Conservation (phyloP, 2,797 vertebrate species). For the Cyclopterus lumpus region DNA sequence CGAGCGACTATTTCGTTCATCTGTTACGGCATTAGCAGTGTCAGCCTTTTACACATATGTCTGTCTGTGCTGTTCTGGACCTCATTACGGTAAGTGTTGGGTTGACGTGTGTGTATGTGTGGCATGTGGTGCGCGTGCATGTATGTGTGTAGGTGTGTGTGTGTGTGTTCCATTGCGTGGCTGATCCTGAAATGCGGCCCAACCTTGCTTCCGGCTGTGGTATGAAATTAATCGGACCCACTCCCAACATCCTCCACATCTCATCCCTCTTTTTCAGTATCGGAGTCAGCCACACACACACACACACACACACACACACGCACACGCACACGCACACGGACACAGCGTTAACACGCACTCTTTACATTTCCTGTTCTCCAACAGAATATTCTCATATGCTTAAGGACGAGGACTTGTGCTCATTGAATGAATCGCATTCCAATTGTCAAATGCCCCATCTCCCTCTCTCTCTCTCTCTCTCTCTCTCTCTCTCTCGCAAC, state of each 20-base stretch:
- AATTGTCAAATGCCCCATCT: slow-evolving; percentile 74
- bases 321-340: slow-evolving; percentile 28
- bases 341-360: not conserved
- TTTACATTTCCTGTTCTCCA: slow-evolving; percentile 38
- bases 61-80: slow-evolving; percentile 40
- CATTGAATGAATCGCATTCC: slow-evolving; percentile 78
- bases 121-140: slow-evolving; percentile 22
- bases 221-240: slow-evolving; percentile 71
- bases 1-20: slow-evolving; percentile 4
- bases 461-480: slow-evolving; percentile 17
- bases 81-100: slow-evolving; percentile 39
- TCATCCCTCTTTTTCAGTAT: slow-evolving; percentile 49
- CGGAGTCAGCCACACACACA: slow-evolving; percentile 46
- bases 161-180: slow-evolving; percentile 6
- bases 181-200: slow-evolving; percentile 59
- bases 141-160: slow-evolving; percentile 9
- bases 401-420: slow-evolving; percentile 75
- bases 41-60: slow-evolving; percentile 30
- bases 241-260: slow-evolving; percentile 71
- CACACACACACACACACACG: slow-evolving; percentile 29
- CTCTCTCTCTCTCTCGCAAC: slow-evolving; percentile 22
- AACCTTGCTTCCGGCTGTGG: slow-evolving; percentile 45
- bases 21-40: not conserved
- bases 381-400: slow-evolving; percentile 64
- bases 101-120: slow-evolving; percentile 28